Conservation (phyloP, 2,888 invertebrate genomes). For the Agelastica alni region DNA sequence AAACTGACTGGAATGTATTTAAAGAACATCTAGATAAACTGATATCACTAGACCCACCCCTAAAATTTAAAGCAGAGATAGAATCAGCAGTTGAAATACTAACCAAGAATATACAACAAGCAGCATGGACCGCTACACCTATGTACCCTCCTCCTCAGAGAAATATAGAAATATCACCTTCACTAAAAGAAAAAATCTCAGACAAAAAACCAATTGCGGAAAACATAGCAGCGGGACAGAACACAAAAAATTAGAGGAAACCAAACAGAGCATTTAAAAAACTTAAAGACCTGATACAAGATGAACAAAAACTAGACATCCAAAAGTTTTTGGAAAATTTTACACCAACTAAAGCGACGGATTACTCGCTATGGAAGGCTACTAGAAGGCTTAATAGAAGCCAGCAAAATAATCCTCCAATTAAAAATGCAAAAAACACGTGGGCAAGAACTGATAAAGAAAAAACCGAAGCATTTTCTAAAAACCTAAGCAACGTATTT, state of each 20-base stretch:
- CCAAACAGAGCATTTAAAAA: not conserved
- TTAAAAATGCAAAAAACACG: too few relatives aligned
- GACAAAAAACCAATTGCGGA: slow-evolving; percentile 10
- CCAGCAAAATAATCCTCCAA: too few relatives aligned
- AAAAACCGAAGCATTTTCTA: too few relatives aligned
- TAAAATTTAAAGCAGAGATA: not conserved
- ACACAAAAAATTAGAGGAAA: not conserved
- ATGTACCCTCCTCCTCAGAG: not conserved
- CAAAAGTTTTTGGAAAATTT: too few relatives aligned
- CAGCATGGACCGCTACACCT: not conserved
- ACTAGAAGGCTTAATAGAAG: too few relatives aligned
- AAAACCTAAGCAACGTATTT: too few relatives aligned
- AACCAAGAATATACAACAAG: not conserved
- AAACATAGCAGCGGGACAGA: slow-evolving; percentile 2
- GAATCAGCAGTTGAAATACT: not conserved
- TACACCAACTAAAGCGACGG: too few relatives aligned
- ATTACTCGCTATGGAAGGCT: too few relatives aligned
- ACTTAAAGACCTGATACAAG: too few relatives aligned
- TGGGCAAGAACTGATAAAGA: too few relatives aligned
- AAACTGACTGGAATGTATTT: too few relatives aligned
- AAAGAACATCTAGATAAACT: slow-evolving; percentile 1
- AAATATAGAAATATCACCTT: not conserved
- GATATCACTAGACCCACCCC: slow-evolving; percentile 7
- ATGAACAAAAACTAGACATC: too few relatives aligned
- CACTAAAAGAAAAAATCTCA: slow-evolving; percentile 8